A percentile compares a stretch with the other conserved stretches of the same genome.
phyloP scores from a whole-genome alignment of 2,797 vertebrate genomes.

The Nannoperca australis region DNA sequence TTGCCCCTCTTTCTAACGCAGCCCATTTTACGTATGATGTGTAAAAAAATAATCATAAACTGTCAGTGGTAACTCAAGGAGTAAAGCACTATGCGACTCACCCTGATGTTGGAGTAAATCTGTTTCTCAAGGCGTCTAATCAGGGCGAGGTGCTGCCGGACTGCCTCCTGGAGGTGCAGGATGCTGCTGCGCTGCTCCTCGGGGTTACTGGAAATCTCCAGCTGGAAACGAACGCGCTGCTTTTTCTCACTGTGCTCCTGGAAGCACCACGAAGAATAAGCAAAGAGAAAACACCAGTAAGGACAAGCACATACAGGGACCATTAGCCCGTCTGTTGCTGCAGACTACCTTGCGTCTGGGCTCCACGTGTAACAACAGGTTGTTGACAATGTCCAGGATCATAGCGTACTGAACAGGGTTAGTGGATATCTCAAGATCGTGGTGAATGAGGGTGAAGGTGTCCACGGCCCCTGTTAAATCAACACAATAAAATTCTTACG shows the following conservation, averaged over 20 bases:
- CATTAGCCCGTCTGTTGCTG: background rate
- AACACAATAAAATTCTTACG: background rate
- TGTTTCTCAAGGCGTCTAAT: conserved; percentile 97
- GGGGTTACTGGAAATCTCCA: conserved; percentile 98
- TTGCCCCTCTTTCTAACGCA: too few relatives aligned
- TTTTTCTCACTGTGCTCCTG: conserved; percentile 99
- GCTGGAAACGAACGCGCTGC: conserved; percentile 97
- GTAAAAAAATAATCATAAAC: too few relatives aligned
- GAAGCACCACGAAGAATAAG: background rate
- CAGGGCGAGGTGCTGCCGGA: conserved; percentile 95
- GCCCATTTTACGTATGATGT: background rate
- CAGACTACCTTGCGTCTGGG: conserved; percentile 93
- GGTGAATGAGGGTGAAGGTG: conserved; percentile 98
- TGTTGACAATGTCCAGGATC: conserved; percentile 99
- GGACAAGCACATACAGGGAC: background rate
- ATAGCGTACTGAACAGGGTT: conserved; percentile 99
- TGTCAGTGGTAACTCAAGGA: background rate
- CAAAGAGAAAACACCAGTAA: background rate
- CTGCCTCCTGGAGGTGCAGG: conserved; percentile 95
- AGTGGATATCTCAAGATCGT: conserved; percentile 97
- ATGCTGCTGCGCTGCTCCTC: conserved; percentile 99
- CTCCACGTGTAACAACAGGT: conserved; percentile 95
- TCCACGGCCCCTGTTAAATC: conserved; percentile 91
- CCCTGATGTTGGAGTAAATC: conserved; percentile 97
- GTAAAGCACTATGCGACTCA: conserved; percentile 61